A percentile compares a stretch with the other conserved stretches of the same genome.
These are phyloP conservation scores for Bombus superbus DNA, from an alignment of 1,140 invertebrate genomes.

Conservation along the genomic window DNA sequence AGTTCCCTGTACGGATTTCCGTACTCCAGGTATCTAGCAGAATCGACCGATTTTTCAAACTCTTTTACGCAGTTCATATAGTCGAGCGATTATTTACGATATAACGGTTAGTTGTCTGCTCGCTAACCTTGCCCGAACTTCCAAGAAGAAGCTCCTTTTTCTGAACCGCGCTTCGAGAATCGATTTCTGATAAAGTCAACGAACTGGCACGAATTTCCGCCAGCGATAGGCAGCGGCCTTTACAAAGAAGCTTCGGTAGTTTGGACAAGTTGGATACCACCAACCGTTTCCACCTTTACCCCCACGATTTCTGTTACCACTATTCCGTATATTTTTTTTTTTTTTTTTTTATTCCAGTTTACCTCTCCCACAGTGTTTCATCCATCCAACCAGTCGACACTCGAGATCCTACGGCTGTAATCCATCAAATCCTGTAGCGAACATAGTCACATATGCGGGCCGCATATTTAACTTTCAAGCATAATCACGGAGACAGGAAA, in stretches of 20 bases:
- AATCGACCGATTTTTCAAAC: neutral
- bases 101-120: slow-evolving; percentile 22
- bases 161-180: slow-evolving; percentile 34
- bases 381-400: slow-evolving; percentile 38
- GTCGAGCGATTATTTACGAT: neutral
- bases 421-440: slow-evolving; percentile 57
- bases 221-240: slow-evolving; percentile 25
- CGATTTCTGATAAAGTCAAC: slow-evolving; percentile 68
- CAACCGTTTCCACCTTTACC: slow-evolving; percentile 7
- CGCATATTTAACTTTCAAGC: slow-evolving; percentile 24
- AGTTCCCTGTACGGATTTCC: too few species aligned
- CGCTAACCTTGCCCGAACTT: slow-evolving; percentile 56
- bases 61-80: slow-evolving; percentile 37
- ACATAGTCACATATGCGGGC: neutral
- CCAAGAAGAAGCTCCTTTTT: slow-evolving; percentile 49
- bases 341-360: slow-evolving; percentile 23
- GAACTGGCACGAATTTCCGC: slow-evolving; percentile 64
- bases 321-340: slow-evolving; percentile 17
- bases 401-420: slow-evolving; percentile 51
- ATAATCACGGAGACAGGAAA: slow-evolving; percentile 13
- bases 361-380: slow-evolving; percentile 28
- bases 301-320: slow-evolving; percentile 22
- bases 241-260: slow-evolving; percentile 38
- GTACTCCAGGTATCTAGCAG: neutral
- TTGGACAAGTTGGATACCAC: slow-evolving; percentile 61